These are phyloP conservation scores for Drosophila stalkeri DNA, from an alignment of 2,888 invertebrate species.

Conservation along the genomic window DNA sequence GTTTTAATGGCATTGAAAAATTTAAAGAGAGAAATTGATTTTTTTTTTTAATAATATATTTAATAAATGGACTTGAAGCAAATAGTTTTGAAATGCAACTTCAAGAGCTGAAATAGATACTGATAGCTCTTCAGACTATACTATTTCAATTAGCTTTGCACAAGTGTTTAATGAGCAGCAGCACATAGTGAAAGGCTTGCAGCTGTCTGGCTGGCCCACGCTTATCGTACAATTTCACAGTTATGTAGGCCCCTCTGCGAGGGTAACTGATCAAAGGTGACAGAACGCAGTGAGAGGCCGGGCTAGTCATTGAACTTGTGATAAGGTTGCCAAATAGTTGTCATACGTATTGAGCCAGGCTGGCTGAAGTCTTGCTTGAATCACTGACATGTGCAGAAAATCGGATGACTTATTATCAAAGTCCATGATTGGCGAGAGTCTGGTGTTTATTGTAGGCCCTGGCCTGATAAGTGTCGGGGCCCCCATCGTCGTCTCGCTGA, in stretches of 20 bases:
- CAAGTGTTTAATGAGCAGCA: conserved; percentile 25
- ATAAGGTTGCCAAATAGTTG: conserved; percentile 11
- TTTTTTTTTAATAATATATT: neutral
- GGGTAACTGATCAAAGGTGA: conserved; percentile 18
- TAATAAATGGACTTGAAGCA: neutral
- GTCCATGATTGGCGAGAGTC: conserved; percentile 62
- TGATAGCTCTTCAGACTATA: neutral
- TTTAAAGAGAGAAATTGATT: neutral
- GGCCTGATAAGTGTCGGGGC: conserved; percentile 59
- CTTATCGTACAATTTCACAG: conserved; percentile 12
- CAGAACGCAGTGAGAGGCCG: neutral
- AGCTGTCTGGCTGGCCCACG: conserved; percentile 21
- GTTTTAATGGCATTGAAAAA: neutral
- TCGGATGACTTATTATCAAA: conserved; percentile 73
- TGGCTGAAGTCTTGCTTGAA: conserved; percentile 24
- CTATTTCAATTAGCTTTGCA: neutral
- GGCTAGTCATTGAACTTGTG: conserved; percentile 29
- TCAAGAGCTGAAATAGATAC: neutral
- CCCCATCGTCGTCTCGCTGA: conserved; percentile 49
- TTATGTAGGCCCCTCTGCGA: conserved; percentile 58
- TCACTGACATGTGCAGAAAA: conserved; percentile 43
- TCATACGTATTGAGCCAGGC: neutral
- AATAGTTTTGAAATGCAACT: neutral
- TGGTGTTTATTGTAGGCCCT: conserved; percentile 33
- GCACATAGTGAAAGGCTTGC: conserved; percentile 4